These are phyloP conservation scores for Eretmocerus hayati DNA, from an alignment of 2,888 invertebrate genomes.

Conservation along the genomic window DNA sequence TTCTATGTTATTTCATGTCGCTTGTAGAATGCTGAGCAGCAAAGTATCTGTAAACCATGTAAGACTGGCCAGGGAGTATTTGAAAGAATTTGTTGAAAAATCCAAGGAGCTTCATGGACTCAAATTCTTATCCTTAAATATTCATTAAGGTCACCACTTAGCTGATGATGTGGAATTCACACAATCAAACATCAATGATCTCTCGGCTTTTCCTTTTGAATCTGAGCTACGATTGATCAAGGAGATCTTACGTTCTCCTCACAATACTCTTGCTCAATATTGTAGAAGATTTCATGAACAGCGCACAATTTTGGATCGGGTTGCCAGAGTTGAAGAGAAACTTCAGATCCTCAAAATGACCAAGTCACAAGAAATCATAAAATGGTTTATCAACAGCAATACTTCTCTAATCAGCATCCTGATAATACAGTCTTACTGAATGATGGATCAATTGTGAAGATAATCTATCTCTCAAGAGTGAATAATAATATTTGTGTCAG, in stretches of 20 bases:
- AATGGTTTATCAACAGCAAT: background rate
- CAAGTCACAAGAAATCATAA: background rate
- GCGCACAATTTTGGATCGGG: background rate
- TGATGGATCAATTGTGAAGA: too few relatives aligned
- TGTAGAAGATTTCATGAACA: conserved; percentile 8
- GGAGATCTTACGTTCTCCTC: background rate
- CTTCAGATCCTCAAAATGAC: background rate
- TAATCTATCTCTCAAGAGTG: too few relatives aligned
- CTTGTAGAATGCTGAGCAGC: background rate
- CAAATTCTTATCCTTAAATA: background rate
- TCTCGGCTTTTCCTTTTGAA: conserved; percentile 7
- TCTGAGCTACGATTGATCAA: conserved; percentile 5
- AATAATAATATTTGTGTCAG: too few relatives aligned
- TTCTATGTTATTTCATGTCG: background rate
- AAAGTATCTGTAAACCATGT: background rate
- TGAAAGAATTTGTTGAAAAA: background rate
- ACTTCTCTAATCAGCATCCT: conserved; percentile 2
- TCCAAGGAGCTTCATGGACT: background rate
- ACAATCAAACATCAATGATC: background rate
- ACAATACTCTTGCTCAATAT: conserved; percentile 9
- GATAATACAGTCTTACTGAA: conserved; percentile 4
- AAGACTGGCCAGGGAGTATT: background rate
- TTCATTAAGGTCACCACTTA: conserved; percentile 4
- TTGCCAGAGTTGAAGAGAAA: background rate
- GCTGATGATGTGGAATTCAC: conserved; percentile 5